Conservation (phyloP, 2,113 vertebrate genomes). For the Vidua chalybeata region DNA sequence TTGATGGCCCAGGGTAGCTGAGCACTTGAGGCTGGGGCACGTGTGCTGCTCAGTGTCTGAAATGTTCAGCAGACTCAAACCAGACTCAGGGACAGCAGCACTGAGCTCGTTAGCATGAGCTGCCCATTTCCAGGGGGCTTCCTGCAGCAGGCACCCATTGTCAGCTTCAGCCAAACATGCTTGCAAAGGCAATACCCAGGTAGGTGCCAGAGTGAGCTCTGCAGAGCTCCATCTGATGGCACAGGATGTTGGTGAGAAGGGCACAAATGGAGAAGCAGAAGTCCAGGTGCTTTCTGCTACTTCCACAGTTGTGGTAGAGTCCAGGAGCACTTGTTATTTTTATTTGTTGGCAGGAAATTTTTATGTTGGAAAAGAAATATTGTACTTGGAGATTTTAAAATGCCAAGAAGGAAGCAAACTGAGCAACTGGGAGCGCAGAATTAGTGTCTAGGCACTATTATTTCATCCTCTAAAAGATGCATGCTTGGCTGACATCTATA, state of each 20-base stretch:
- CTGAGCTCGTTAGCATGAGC: background rate
- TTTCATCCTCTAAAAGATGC: background rate
- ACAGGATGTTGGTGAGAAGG: background rate
- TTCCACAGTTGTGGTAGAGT: background rate
- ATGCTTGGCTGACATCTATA: slow-evolving; percentile 15
- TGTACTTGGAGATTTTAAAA: background rate
- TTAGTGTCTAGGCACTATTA: background rate
- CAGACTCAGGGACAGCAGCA: background rate
- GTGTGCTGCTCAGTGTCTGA: background rate
- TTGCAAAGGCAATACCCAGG: background rate
- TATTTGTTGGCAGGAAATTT: background rate
- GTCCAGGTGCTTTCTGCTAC: background rate
- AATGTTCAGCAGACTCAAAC: background rate
- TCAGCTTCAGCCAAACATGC: background rate
- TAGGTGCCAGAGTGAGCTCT: background rate
- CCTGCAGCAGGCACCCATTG: background rate
- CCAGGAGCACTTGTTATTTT: background rate
- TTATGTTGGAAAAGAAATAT: background rate
- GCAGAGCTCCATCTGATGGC: background rate
- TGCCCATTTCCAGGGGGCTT: background rate
- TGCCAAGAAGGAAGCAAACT: background rate
- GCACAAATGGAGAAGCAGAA: background rate
- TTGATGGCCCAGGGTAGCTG: background rate
- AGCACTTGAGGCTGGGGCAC: background rate
- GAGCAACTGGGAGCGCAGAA: background rate